These are phyloP conservation scores for Diplodus puntazzo DNA, from an alignment of 2,797 vertebrate species.

Conservation along the genomic window DNA sequence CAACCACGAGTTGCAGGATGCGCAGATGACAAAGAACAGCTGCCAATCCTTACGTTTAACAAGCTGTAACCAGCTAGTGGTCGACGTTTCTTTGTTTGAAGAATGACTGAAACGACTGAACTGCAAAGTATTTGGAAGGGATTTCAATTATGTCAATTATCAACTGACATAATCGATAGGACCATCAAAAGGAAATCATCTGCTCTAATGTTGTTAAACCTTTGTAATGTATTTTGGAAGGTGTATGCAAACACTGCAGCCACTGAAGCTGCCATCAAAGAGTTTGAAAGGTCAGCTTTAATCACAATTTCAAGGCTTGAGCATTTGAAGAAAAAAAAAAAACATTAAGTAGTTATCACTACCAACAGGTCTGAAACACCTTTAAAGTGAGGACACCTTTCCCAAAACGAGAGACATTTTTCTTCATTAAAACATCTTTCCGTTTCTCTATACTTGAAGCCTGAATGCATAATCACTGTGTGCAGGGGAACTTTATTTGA, in stretches of 20 bases:
- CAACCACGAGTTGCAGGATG: no score
- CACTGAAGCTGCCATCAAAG: conserved; percentile 14
- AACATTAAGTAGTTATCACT: conserved; percentile 24
- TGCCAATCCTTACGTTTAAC: no score
- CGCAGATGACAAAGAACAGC: no score
- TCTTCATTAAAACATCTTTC: conserved; percentile 20
- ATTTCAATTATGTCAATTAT: no score
- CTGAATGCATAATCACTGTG: conserved; percentile 16
- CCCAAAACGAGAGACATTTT: conserved; percentile 15
- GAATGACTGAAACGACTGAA: no score
- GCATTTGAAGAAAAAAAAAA: not conserved
- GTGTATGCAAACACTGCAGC: not conserved
- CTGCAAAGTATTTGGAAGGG: no score
- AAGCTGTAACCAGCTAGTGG: no score
- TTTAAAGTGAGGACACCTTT: conserved; percentile 7
- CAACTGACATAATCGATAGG: no score
- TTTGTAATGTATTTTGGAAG: not conserved
- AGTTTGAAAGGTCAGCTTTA: conserved; percentile 27
- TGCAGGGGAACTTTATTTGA: conserved; percentile 10
- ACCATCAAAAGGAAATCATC: no score
- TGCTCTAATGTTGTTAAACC: no score
- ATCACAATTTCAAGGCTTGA: conserved; percentile 3
- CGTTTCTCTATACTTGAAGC: conserved; percentile 16
- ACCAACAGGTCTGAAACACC: conserved; percentile 28
- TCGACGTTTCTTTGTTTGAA: no score